Evolutionary conservation across 1,140 invertebrate species (phyloP).

Genomic region (Lycorma delicatula): DNA sequence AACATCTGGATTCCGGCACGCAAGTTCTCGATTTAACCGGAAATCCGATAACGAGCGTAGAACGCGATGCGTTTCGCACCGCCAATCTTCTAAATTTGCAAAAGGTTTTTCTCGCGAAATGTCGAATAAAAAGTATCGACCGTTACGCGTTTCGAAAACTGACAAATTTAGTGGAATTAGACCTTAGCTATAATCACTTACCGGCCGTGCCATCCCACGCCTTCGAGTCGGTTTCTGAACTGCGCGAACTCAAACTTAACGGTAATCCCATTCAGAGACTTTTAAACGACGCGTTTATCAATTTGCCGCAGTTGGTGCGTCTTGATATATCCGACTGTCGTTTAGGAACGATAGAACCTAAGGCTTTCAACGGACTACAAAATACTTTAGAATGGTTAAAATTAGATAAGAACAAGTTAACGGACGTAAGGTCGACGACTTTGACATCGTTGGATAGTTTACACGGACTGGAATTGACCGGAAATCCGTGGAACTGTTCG

Average conservation of each 20-base stretch:
- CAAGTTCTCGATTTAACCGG: slow-evolving; percentile 67
- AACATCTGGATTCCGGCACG: slow-evolving; percentile 58
- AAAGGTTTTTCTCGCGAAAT: slow-evolving; percentile 60
- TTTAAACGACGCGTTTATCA: slow-evolving; percentile 55
- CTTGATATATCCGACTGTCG: slow-evolving; percentile 64
- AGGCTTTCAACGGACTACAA: slow-evolving; percentile 63
- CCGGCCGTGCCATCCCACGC: slow-evolving; percentile 56
- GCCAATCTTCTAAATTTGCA: slow-evolving; percentile 68
- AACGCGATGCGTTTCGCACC: slow-evolving; percentile 57
- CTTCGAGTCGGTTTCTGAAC: slow-evolving; percentile 57
- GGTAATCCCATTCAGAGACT: slow-evolving; percentile 63
- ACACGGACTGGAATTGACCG: slow-evolving; percentile 61
- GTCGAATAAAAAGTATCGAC: slow-evolving; percentile 51
- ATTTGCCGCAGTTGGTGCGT: slow-evolving; percentile 56
- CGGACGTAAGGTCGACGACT: slow-evolving; percentile 50
- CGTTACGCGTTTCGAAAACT: slow-evolving; percentile 56
- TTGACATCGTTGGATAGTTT: slow-evolving; percentile 56
- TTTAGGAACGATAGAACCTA: slow-evolving; percentile 51
- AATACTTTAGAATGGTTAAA: slow-evolving; percentile 62
- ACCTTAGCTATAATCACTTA: slow-evolving; percentile 63
- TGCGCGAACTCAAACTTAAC: slow-evolving; percentile 62
- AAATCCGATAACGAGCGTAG: slow-evolving; percentile 55
- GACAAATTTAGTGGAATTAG: slow-evolving; percentile 67
- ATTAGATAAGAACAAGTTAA: slow-evolving; percentile 62
- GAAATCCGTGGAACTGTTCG: slow-evolving; percentile 75